Percentiles rank a stretch among this genome's conserved stretches.
Conservation (phyloP, 2,113 vertebrate species). For the Gracilinanus agilis region DNA sequence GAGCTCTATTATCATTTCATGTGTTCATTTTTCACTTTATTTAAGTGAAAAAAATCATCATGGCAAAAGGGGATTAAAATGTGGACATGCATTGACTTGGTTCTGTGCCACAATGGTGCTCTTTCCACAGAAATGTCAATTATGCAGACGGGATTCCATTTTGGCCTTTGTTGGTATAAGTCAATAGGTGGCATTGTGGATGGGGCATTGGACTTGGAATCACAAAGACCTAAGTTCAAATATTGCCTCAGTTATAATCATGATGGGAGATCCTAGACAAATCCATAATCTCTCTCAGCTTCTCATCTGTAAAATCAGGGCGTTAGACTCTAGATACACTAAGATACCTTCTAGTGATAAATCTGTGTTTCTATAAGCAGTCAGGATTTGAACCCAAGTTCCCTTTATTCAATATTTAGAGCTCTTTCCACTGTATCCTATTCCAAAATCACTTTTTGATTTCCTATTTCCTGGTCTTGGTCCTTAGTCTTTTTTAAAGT, state of each 20-base stretch:
- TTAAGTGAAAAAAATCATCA: neutral
- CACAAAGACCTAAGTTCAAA: neutral
- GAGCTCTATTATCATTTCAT: neutral
- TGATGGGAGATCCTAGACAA: neutral
- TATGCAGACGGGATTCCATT: neutral
- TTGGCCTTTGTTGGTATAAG: too few species aligned
- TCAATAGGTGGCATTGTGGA: too few species aligned
- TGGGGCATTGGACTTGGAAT: neutral
- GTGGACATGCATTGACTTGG: neutral
- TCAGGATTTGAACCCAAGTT: neutral
- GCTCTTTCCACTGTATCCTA: neutral
- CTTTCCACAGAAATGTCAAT: neutral
- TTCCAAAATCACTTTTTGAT: conserved; percentile 77
- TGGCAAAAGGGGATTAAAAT: neutral
- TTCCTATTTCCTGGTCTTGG: conserved; percentile 80
- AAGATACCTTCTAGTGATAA: neutral
- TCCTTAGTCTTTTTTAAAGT: conserved; percentile 17
- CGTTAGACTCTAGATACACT: neutral
- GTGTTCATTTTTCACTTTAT: neutral
- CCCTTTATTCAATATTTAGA: neutral
- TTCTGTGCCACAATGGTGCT: too few species aligned
- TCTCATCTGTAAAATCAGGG: neutral
- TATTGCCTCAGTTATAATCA: neutral
- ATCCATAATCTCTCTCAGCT: neutral
- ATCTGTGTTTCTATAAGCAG: neutral